Evolutionary conservation across 2,113 vertebrate species (phyloP).

Genomic region (Hemichromis elongatus): DNA sequence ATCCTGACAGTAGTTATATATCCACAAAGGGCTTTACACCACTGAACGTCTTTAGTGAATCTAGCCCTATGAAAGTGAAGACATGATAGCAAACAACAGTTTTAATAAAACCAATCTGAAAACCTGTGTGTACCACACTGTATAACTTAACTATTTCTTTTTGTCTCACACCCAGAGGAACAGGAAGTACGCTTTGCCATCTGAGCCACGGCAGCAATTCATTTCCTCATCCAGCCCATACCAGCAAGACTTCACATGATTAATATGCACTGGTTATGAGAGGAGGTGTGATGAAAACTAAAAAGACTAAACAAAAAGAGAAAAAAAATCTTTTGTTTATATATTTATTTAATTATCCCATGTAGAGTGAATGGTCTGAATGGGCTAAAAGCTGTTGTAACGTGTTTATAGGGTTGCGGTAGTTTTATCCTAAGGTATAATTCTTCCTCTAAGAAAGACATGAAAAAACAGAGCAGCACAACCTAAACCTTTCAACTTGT

Average conservation of each 20-base stretch:
- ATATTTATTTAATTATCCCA: background rate
- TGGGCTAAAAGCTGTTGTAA: background rate
- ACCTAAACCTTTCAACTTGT: slow-evolving; percentile 65
- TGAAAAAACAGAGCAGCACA: slow-evolving; percentile 31
- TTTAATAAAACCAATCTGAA: background rate
- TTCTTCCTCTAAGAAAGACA: slow-evolving; percentile 17
- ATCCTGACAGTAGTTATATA: background rate
- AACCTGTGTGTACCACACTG: background rate
- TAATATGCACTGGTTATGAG: background rate
- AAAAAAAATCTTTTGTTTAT: background rate
- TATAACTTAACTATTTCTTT: slow-evolving; percentile 55
- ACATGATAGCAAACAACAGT: background rate
- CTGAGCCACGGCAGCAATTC: slow-evolving; percentile 64
- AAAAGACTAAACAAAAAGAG: background rate
- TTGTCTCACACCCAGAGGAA: slow-evolving; percentile 69
- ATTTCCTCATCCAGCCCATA: background rate
- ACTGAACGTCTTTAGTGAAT: background rate
- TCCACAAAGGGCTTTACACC: background rate
- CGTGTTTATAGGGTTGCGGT: background rate
- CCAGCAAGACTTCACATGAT: slow-evolving; percentile 55
- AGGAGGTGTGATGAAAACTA: slow-evolving; percentile 68
- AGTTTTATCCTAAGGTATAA: background rate
- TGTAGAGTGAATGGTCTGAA: background rate
- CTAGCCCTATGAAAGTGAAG: background rate
- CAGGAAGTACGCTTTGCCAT: slow-evolving; percentile 55